Evolutionary conservation across 2,888 invertebrate species (phyloP).

Genomic region (Dione juno): DNA sequence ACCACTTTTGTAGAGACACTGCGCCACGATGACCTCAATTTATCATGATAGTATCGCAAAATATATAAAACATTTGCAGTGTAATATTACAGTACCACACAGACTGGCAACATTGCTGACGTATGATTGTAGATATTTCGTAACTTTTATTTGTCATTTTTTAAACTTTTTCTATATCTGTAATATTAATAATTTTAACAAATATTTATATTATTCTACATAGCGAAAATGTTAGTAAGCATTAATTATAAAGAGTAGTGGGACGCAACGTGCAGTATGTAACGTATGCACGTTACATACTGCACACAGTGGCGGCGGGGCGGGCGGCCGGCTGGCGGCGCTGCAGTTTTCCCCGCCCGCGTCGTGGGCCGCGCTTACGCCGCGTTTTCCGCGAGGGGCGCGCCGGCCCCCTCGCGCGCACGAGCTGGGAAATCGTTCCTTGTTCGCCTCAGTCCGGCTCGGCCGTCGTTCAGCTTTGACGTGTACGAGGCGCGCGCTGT

Average conservation of each 20-base stretch:
- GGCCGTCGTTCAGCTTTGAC: constrained; percentile 77
- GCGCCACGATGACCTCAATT: too few relatives aligned
- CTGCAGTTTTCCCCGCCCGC: constrained; percentile 78
- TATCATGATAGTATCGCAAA: constrained; percentile 7
- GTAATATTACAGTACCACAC: too few relatives aligned
- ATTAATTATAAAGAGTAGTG: not conserved
- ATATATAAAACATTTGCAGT: not conserved
- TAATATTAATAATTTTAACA: not conserved
- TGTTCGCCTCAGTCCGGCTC: constrained; percentile 78
- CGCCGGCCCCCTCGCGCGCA: constrained; percentile 73
- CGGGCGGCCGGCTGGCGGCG: constrained; percentile 56
- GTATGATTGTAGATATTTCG: too few relatives aligned
- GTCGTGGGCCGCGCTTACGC: constrained; percentile 55
- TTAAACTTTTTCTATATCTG: not conserved
- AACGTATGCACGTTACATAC: constrained; percentile 21
- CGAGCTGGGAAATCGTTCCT: constrained; percentile 76
- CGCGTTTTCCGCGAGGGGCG: constrained; percentile 80
- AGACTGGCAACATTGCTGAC: too few relatives aligned
- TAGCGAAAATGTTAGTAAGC: not conserved
- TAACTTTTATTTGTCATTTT: too few relatives aligned
- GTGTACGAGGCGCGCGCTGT: constrained; percentile 65
- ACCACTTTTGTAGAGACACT: too few relatives aligned
- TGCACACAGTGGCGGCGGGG: constrained; percentile 48
- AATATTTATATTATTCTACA: not conserved
- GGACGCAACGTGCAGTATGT: constrained; percentile 10